phyloP scores from a whole-genome alignment of 2,113 vertebrate species.

The Physeter macrocephalus region DNA sequence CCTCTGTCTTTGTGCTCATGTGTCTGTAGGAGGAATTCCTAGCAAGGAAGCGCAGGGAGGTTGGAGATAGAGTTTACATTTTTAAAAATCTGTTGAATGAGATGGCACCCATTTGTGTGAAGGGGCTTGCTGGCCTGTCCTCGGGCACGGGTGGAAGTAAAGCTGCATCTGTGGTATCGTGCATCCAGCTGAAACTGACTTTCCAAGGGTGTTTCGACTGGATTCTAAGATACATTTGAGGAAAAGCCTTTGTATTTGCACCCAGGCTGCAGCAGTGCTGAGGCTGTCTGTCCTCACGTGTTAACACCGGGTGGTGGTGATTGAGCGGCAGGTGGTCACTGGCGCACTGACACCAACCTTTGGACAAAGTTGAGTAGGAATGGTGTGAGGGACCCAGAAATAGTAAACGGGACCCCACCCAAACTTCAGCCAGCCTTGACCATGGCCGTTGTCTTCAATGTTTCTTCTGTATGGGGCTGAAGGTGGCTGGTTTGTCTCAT shows the following conservation, averaged over 20 bases:
- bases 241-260: background rate
- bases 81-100: background rate
- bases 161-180: fast-evolving
- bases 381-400: background rate
- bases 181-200: background rate
- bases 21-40: background rate
- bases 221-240: background rate
- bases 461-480: background rate
- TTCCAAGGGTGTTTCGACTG: background rate
- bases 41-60: no score
- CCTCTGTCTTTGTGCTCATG: fast-evolving
- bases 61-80: background rate
- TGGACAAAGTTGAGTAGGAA: background rate
- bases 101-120: background rate
- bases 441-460: background rate
- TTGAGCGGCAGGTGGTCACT: fast-evolving
- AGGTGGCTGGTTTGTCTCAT: background rate
- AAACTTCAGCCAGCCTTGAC: fast-evolving
- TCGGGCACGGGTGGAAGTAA: background rate
- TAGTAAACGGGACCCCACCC: background rate
- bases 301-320: background rate
- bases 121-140: background rate
- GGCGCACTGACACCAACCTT: background rate
- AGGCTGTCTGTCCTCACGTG: fast-evolving
- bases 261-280: background rate